A percentile compares a stretch with the other conserved stretches of the same genome.
phyloP scores from a whole-genome alignment of 2,888 invertebrate species.

The Trachelus troglodyta region DNA sequence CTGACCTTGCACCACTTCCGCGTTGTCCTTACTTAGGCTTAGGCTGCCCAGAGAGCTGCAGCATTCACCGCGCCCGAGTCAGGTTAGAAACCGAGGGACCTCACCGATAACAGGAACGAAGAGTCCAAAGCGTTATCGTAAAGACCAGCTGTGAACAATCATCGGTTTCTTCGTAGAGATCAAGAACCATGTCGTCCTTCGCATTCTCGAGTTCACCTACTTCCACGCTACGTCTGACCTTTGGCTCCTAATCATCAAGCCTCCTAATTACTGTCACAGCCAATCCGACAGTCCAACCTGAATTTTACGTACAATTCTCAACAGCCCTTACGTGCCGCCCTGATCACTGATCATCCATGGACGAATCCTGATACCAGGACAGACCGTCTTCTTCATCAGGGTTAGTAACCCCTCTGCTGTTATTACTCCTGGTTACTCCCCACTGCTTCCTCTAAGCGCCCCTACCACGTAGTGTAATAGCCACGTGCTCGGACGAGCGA shows the following conservation, averaged over 20 bases:
- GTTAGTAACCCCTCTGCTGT: neutral
- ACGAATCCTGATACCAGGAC: neutral
- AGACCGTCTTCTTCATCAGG: neutral
- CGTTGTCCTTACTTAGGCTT: constrained; percentile 56
- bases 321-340: too few species aligned
- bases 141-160: neutral
- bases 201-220: neutral
- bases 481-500: neutral
- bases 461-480: neutral
- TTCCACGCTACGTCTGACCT: neutral
- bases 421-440: neutral
- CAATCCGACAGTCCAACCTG: neutral
- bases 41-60: neutral
- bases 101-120: neutral
- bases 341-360: neutral
- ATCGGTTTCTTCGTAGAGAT: too few species aligned
- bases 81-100: neutral
- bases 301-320: neutral
- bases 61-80: neutral
- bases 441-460: neutral
- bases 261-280: neutral
- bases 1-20: constrained; percentile 67
- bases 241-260: neutral
- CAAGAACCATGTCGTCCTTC: neutral
- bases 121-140: neutral